phyloP scores from a whole-genome alignment of 2,888 invertebrate species.

The Apamea anceps region DNA sequence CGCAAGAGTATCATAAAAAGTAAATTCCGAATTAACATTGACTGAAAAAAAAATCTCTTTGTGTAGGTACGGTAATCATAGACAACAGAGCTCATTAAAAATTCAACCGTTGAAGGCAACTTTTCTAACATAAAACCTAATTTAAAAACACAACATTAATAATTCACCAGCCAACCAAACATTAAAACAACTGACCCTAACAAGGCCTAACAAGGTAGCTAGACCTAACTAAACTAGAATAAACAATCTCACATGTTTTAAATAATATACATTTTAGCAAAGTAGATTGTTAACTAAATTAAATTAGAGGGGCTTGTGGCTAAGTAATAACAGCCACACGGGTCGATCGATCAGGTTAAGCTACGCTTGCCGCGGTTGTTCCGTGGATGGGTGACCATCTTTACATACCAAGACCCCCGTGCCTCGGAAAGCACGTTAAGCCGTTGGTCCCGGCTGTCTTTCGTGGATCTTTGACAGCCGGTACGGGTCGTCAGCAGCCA shows the following conservation, averaged over 20 bases:
- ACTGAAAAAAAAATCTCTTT: background rate
- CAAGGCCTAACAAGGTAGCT: background rate
- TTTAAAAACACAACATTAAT: constrained; percentile 23
- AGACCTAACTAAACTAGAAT: background rate
- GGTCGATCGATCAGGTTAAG: background rate
- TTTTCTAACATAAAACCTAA: background rate
- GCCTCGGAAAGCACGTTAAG: background rate
- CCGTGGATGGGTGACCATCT: background rate
- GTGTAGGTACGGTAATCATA: background rate
- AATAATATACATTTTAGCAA: constrained; percentile 59
- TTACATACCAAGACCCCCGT: too few species aligned
- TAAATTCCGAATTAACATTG: background rate
- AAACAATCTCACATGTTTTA: constrained; percentile 51
- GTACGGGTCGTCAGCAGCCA: background rate
- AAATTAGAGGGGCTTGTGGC: too few species aligned
- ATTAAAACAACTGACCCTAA: background rate
- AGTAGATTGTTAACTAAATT: constrained; percentile 59
- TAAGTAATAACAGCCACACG: background rate
- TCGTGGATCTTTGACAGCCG: background rate
- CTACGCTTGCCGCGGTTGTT: background rate
- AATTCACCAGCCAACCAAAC: background rate
- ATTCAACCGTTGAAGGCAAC: constrained; percentile 2
- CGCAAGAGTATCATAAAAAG: background rate
- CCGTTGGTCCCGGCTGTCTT: background rate
- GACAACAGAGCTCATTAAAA: background rate